Evolutionary conservation across 2,797 vertebrate genomes (phyloP).

Genomic region (Sebastes hubbsi): DNA sequence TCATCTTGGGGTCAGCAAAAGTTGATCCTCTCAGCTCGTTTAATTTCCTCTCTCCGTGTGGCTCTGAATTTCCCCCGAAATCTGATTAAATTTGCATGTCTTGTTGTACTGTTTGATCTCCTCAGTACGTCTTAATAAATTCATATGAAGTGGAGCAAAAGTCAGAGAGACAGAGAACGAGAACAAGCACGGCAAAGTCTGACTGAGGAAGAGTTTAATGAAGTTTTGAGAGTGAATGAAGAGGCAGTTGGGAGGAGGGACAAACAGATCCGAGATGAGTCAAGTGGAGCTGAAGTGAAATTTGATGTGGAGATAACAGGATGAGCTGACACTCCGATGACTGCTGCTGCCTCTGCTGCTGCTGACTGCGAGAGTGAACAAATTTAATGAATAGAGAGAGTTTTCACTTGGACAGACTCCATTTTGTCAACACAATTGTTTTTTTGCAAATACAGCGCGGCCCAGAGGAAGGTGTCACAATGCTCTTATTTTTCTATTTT

Average conservation of each 20-base stretch:
- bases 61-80: neutral
- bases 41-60: neutral
- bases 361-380: slow-evolving; percentile 55
- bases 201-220: slow-evolving; percentile 23
- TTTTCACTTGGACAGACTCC: slow-evolving; percentile 54
- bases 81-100: neutral
- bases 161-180: neutral
- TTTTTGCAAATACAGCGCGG: slow-evolving; percentile 35
- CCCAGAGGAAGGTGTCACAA: slow-evolving; percentile 28
- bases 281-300: slow-evolving; percentile 58
- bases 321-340: slow-evolving; percentile 39
- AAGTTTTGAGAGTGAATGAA: slow-evolving; percentile 42
- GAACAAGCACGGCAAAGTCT: neutral
- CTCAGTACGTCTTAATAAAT: neutral
- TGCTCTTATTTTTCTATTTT: neutral
- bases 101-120: slow-evolving; percentile 18
- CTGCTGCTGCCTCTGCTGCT: slow-evolving; percentile 14
- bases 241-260: slow-evolving; percentile 22
- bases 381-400: slow-evolving; percentile 63
- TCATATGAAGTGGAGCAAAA: neutral
- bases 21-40: neutral
- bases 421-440: slow-evolving; percentile 56
- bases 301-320: slow-evolving; percentile 67
- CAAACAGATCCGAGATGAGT: slow-evolving; percentile 41
- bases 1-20: neutral